Evolutionary conservation across 2,113 vertebrate species (phyloP).

Genomic region (Cercocebus atys): DNA sequence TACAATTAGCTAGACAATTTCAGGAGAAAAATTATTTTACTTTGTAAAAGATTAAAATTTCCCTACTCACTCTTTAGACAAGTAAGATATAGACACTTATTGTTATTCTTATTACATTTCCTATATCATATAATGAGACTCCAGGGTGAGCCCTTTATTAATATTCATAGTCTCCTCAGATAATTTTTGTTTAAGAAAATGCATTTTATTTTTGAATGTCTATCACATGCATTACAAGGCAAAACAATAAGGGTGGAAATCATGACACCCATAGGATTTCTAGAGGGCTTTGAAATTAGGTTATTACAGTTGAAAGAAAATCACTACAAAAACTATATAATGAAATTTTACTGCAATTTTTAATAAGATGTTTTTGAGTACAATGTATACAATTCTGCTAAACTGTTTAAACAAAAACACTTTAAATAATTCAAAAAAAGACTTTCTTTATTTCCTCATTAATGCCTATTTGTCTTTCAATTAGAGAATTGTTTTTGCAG

Average conservation of each 20-base stretch:
- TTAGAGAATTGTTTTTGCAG: background rate
- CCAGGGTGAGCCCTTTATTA: background rate
- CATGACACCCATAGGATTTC: background rate
- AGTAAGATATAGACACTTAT: background rate
- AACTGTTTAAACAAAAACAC: background rate
- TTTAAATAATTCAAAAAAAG: background rate
- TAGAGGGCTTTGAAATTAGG: background rate
- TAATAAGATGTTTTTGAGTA: background rate
- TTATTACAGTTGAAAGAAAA: background rate
- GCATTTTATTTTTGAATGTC: background rate
- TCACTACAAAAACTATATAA: background rate
- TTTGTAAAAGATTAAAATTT: constrained; percentile 5
- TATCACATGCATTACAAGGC: background rate
- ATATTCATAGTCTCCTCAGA: background rate
- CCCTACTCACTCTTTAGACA: background rate
- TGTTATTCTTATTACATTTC: background rate
- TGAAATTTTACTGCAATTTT: background rate
- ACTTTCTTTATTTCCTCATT: background rate
- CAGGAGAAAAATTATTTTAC: background rate
- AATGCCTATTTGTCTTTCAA: constrained; percentile 16
- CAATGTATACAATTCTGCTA: fast-evolving
- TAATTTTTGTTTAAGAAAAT: background rate
- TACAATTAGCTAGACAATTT: constrained; percentile 6
- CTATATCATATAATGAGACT: background rate
- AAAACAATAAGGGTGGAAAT: background rate